Base-by-base conservation (phyloP, 2,888 invertebrate genomes). In the Oegoconia quadripuncta region DNA sequence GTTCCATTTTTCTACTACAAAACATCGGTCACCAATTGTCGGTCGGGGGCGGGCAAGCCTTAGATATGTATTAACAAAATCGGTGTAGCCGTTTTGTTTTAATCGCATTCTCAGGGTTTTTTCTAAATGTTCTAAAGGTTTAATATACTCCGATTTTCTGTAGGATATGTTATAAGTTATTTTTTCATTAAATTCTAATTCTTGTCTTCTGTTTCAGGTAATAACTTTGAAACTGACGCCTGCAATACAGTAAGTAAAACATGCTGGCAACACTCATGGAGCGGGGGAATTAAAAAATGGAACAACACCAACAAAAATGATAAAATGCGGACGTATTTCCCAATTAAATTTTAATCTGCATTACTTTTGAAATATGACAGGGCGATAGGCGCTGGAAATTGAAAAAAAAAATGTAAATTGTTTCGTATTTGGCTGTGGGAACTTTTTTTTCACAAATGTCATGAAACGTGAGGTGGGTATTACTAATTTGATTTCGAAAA, bases 291-390 rank as follows among this genome's bases (percentile, higher is more conserved):
- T n/a, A 6, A 3, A 23, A 23, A 23, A 42, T 35, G 23, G 34
- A 44, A 48, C 32, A 23, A 39, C 4, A 34, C 36, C 15, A 5
- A 26, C 27, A 27, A 13, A 36, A 29, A 20, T 15, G 4, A 37
- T 15, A 34, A 28, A 46, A 44, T 43, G 33, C 29, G 33, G 27
- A 32, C 48, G 44, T 52, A 46, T 48, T 50, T 57, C 52, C 44
- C 56, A 65, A 60, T 64, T 61, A 60, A 58, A 59, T 56, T 53
- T 52, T 59, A 64, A 64, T 65, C 61, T 49, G 55, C 47, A 40
- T 48, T 62, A 52, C 59, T 64, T 56, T 49, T 51, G 49, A 52
- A 56, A 54, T 47, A 56, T 44, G 47, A 37, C 48, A 35, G 38
- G 23, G 16, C 33, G 18, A 9, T 11, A 20, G 25, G 28, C 35